Conservation (phyloP, 2,797 vertebrate genomes). For the Ptychadena robeensis region DNA sequence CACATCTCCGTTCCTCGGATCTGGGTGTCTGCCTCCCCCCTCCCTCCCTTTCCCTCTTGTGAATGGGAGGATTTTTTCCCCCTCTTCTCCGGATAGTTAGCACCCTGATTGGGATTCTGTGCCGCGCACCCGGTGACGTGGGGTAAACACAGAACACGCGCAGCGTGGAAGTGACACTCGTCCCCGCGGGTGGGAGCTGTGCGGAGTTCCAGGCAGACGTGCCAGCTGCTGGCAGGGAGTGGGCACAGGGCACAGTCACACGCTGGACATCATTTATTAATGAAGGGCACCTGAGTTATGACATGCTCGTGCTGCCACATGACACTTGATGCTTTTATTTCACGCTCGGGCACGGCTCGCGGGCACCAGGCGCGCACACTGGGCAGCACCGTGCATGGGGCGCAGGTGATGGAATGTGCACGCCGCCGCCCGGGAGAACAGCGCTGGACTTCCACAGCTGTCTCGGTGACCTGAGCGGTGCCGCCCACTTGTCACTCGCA, state of each 20-base stretch:
- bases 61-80: conserved; percentile 32
- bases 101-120: conserved; percentile 37
- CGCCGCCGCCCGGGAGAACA: too few relatives aligned
- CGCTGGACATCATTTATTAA: neutral
- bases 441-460: neutral
- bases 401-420: too few relatives aligned
- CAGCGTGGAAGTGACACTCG: conserved; percentile 11
- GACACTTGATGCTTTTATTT: too few relatives aligned
- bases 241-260: neutral
- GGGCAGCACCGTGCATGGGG: neutral
- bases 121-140: conserved; percentile 26
- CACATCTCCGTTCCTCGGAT: conserved; percentile 20
- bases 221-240: conserved; percentile 18
- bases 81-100: neutral
- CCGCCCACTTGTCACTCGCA: neutral
- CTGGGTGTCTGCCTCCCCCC: conserved; percentile 30
- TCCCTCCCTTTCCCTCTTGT: conserved; percentile 3
- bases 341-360: too few relatives aligned
- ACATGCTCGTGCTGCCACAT: too few relatives aligned
- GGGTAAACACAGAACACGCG: conserved; percentile 40
- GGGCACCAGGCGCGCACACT: too few relatives aligned
- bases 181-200: conserved; percentile 22
- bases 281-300: neutral
- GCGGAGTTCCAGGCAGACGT: conserved; percentile 18
- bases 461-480: neutral